Evolutionary conservation across 2,797 vertebrate genomes (phyloP).

Genomic region (Sylvia borin): DNA sequence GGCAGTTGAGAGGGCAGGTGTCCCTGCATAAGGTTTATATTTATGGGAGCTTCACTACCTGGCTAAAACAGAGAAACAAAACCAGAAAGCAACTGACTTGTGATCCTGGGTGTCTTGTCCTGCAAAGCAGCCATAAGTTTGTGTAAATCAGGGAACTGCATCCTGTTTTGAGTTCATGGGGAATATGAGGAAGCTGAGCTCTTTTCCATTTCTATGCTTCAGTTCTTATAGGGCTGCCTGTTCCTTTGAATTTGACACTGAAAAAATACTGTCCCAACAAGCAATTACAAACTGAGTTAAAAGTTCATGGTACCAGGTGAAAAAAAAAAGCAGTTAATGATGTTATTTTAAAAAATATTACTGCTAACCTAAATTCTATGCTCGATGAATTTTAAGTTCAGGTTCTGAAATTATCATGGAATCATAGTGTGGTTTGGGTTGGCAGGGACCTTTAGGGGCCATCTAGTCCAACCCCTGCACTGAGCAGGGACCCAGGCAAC

Average conservation of each 20-base stretch:
- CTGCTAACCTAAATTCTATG: not conserved
- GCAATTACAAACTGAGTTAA: not conserved
- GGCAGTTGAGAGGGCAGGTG: not conserved
- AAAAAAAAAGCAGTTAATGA: not conserved
- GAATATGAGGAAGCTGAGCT: not conserved
- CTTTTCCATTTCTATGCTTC: not conserved
- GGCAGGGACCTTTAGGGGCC: not conserved
- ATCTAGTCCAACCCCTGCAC: not conserved
- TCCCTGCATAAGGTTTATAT: not conserved
- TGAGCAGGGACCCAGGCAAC: not conserved
- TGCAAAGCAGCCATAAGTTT: not conserved
- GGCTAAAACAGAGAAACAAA: not conserved
- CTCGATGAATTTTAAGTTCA: not conserved
- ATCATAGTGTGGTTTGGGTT: not conserved
- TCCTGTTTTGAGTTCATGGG: not conserved
- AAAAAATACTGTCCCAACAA: not conserved
- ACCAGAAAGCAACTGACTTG: not conserved
- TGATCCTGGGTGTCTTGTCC: not conserved
- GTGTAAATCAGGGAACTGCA: not conserved
- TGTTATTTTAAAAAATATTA: not conserved
- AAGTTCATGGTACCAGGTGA: not conserved
- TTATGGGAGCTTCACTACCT: not conserved
- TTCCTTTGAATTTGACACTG: not conserved
- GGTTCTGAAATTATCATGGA: not conserved
- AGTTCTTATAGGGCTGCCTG: not conserved